phyloP scores from a whole-genome alignment of 2,113 vertebrate species.

The Lynx canadensis region DNA sequence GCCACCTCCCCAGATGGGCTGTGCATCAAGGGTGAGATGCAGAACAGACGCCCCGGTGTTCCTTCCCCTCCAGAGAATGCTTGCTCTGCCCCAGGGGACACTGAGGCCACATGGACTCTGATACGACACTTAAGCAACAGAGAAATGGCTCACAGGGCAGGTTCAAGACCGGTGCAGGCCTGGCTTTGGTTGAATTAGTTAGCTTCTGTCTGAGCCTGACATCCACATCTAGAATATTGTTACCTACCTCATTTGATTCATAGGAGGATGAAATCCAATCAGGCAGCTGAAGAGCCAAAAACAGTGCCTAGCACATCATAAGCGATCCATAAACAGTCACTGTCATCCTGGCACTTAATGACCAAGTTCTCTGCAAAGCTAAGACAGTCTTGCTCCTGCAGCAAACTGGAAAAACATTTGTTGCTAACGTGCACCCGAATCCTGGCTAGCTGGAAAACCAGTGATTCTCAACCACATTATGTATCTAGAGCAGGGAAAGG shows the following conservation, averaged over 20 bases:
- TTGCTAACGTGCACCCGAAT: not conserved
- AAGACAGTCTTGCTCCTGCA: not conserved
- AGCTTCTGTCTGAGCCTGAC: not conserved
- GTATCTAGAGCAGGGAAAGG: not conserved
- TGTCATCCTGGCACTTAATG: not conserved
- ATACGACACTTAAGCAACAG: not conserved
- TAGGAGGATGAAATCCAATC: not conserved
- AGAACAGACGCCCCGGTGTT: accelerated
- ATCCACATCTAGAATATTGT: not conserved
- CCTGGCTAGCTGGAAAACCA: not conserved
- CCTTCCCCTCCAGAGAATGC: not conserved
- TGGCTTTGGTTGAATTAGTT: not conserved
- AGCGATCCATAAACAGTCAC: not conserved
- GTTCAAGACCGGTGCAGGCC: not conserved
- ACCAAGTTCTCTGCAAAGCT: not conserved
- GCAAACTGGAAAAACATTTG: not conserved
- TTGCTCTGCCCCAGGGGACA: not conserved
- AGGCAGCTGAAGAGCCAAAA: not conserved
- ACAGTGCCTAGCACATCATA: accelerated
- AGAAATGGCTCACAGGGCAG: not conserved
- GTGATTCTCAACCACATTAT: not conserved
- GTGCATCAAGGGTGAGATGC: not conserved
- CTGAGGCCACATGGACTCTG: accelerated
- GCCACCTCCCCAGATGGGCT: not conserved
- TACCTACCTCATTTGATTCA: not conserved